Evolutionary conservation across 2,797 vertebrate species (phyloP), one percentile per base, ranked within the genome.

Genomic region (Caiman crocodilus): DNA sequence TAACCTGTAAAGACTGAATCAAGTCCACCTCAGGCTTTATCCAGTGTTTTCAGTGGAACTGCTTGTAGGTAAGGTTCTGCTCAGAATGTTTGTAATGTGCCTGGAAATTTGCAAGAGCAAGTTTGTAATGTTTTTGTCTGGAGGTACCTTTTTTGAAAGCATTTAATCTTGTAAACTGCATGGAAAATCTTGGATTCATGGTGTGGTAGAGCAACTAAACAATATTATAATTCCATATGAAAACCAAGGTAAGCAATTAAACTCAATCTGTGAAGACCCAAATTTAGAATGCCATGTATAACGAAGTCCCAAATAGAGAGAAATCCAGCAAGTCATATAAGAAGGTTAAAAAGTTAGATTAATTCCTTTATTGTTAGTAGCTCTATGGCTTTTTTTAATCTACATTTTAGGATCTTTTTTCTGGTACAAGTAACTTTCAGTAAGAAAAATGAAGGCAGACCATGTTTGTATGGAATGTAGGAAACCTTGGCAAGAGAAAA

Each of bases 401-500:
- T 76, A 12, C 12, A 5, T 35, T 23, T 69, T 32, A 35, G 32
- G 58, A 21, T 21, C 5, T 59, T 59, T 59, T 59, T 59, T 21
- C 58, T 59, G 58, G 21, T 59, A 8, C 21, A 59, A 59, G 58
- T 79, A 4, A 80, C 83, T 94, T 60, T 85, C 64, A 90, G 77
- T 73, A 28, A 3, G 18, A 74, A 69, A 79, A 32, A 10, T 17
- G 58, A 28, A 83, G 90, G 75, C 78, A 71, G 61, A 60, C 3
- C 84, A 69, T 81, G 57, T 35, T n/a, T 89, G 75, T n/a, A 82
- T 25, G 61, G 55, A 75, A 57, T 30, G 10, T 15, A 76, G 78
- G 84, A 76, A 94, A 80, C 9, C 4, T 80, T 87, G 76, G 55
- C 69, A 89, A 20, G 84, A 83, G 90, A 90, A 76, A 80, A 69